Base-by-base conservation (phyloP, 2,797 vertebrate genomes). In the Tenualosa ilisha region DNA sequence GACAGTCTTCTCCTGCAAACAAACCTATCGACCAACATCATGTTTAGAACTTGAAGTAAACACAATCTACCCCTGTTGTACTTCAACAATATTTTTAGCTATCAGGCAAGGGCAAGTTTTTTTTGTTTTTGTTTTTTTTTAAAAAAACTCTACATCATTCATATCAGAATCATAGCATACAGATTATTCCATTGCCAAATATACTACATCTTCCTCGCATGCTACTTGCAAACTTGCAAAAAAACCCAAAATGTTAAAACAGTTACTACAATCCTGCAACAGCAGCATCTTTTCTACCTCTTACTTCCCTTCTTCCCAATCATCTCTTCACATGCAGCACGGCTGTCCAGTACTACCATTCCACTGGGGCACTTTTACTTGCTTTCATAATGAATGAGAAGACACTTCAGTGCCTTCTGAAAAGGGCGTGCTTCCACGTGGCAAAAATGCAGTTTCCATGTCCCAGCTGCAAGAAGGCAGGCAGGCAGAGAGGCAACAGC, bases 311-410 rank as follows among this genome's bases (percentile, higher is more conserved):
- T 51, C 61, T 56, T 81, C 37, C 24, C 79, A 83, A 83, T 82
- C 56, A 56, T 24, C 82, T 61, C 75, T 84, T 84, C 26, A 24
- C 49, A 43, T 31, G 49, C 61, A 26, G 61, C 75, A 79, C 46
- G 1, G 79, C 50, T 85, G 65, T 54, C 85, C 84, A 72, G 26
- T 54, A 53, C 59, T 81, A 26, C 59, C 56, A 59, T 75, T 83
- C 81, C 72, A 50, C 37, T 72, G 84, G 89, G 75, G 81, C 86
- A 81, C 85, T 85, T 81, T 85, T 5, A 20, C 49, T 81, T 43
- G 59, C 26, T 81, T 93, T 87, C 88, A 91, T 93, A 90, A 92
- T 91, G 86, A 93, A 93, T 89, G 81, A 88, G 83, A 87, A 82
- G 54, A 85, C 53, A 68, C 82, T 86, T 87, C 85, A 75, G 85